Evolutionary conservation across 2,797 vertebrate species (phyloP), one percentile per base, ranked within the genome.

Genomic region (Protosalanx chinensis): DNA sequence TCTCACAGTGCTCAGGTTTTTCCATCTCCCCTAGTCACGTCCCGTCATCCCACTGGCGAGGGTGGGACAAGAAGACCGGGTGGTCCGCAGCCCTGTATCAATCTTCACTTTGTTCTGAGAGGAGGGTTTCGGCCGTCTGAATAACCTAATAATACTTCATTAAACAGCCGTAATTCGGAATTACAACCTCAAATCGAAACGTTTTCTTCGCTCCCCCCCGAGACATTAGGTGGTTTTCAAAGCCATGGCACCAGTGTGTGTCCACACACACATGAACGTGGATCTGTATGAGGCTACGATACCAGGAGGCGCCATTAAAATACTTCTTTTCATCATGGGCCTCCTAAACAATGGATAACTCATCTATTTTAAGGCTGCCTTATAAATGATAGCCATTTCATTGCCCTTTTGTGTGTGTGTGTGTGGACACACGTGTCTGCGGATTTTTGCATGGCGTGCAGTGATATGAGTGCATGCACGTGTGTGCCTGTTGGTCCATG

Each of bases 311-410:
- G 37, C 53, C 30, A 69, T 73, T 58, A 71, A 27, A 46, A 68
- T 12, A 32, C 27, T 68, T 69, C 7, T 18, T 64, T 46, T 64
- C 67, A 53, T 62, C 60, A 75, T 62, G 53, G 71, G 60, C 62
- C 62, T 74, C 51, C 51, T 73, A 30, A 64, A 16, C 71, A 56
- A 64, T 67, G 61, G 64, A 68, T 61, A 64, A 66, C 51, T 20
- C 33, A 53, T 63, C 53, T 46, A 56, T 60, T 59, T 33, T 59
- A 62, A 64, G 60, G 64, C 61, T 72, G 60, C 16, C 29, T 75
- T 41, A 71, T 57, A 57, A 71, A 70, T 65, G 37, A 64, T 64
- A 62, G 53, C 33, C 29, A 18, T 71, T 71, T 71, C 64, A 49
- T 23, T 65, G 35, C 20, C 57, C 23, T 59, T 20, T 23, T 59